Evolutionary conservation across 1,140 invertebrate species (phyloP), one percentile per base, ranked within the genome.

Genomic region (Euura saliciscinereae): DNA sequence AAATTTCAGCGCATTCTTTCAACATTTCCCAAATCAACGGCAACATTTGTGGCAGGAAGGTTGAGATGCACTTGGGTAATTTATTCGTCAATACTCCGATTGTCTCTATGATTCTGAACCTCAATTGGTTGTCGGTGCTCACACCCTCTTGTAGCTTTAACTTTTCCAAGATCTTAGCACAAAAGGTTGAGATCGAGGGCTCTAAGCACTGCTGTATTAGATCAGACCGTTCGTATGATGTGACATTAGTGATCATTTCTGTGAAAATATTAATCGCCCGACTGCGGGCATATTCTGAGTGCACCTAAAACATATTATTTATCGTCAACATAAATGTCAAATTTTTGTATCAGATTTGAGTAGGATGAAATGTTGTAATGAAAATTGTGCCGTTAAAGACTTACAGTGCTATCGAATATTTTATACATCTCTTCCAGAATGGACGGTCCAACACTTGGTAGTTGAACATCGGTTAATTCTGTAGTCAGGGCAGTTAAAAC

Each of bases 391-490:
- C 28, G 28, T 28, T 28, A 28, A 28, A 28, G 28, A 28, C 28
- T 28, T 28, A n/a, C n/a, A n/a, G n/a, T n/a, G n/a, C n/a, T 89
- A 77, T 90, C 88, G 77, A 94, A 93, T 69, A 95, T 94, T 78
- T 92, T 89, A 78, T 92, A 93, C 87, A 95, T 93, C 85, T 95
- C 93, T 71, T 93, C 92, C 8, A 95, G 87, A 70, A 95, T 92
- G 6, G 94, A 88, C 6, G 93, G 93, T 11, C 93, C 93, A 64
- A 95, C 90, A 78, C 92, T 90, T 42, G 90, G 89, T 72, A 95
- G 90, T 80, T 94, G 93, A 10, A 83, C 88, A 77, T 95, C 94
- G 6, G 90, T 90, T 2, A 94, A 85, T 83, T 95, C 93, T 72
- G 92, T 89, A 5, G 90, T 90, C 74, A 95, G 93, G 84, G 95